Percentiles rank a stretch among this genome's conserved stretches.
These are phyloP conservation scores for Lagopus muta DNA, from an alignment of 2,113 vertebrate species.

Conservation along the genomic window DNA sequence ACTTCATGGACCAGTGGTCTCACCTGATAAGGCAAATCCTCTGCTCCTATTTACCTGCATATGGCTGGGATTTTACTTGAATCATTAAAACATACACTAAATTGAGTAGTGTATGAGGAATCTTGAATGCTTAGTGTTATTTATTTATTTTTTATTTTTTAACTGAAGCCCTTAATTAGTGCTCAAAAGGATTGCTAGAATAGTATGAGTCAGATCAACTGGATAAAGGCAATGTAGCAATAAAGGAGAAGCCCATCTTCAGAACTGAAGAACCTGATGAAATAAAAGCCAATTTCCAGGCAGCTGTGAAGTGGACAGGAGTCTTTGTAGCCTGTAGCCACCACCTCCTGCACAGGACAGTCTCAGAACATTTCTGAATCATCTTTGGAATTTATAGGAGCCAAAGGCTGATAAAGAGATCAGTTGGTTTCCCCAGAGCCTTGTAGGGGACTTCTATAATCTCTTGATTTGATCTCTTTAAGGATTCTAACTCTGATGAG, in stretches of 20 bases:
- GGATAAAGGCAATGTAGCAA: background rate
- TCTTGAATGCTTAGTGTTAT: background rate
- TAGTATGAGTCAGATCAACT: background rate
- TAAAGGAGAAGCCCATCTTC: constrained; percentile 20
- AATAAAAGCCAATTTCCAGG: constrained; percentile 29
- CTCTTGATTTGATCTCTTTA: background rate
- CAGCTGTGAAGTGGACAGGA: constrained; percentile 44
- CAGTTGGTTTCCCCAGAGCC: constrained; percentile 1
- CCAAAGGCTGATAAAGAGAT: constrained; percentile 61
- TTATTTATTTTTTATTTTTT: background rate
- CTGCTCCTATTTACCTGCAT: background rate
- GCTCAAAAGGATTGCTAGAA: background rate
- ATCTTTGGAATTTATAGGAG: constrained; percentile 37
- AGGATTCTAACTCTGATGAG: constrained; percentile 28
- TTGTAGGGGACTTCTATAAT: constrained; percentile 22
- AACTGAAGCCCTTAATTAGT: background rate
- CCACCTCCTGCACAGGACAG: constrained; percentile 42
- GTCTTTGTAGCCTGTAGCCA: constrained; percentile 43
- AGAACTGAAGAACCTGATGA: constrained; percentile 11
- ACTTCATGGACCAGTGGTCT: constrained; percentile 10
- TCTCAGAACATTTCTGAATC: constrained; percentile 41
- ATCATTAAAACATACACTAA: background rate
- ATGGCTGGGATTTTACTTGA: background rate
- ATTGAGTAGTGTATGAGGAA: background rate
- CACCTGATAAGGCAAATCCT: background rate